Base-by-base conservation (phyloP, 2,888 invertebrate species). In the Acleris emargana region DNA sequence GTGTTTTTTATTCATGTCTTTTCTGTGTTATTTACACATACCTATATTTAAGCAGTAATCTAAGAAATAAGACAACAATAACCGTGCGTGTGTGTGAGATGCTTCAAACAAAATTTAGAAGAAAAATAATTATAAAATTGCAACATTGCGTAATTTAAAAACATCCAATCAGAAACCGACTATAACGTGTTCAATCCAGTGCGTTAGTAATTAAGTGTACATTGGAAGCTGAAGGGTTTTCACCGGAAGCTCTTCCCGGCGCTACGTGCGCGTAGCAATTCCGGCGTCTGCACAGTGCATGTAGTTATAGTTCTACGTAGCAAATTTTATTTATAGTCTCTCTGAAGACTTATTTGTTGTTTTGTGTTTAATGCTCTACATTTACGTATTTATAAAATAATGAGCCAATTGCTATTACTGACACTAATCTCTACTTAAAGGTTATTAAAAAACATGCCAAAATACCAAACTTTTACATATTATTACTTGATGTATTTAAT, bases 251-350 rank as follows among this genome's bases (percentile, higher is more conserved):
- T 55, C 54, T 59, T 60, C 54, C 64, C 64, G 64, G 64, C 64
- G 64, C 59, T 60, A 55, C 64, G 64, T 43, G 55, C 54, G 54
- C 64, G 64, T 64, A 60, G 64, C 64, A 59, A 59, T 59, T 64
- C 64, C 64, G 59, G 59, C 45, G 28, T 61, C 61, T 61, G 61
- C 52, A 53, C 62, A 62, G 42, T 53, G 50, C 38, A 38, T 38
- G 13, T 38, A 13, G 38, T 38, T 9, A 13, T 38, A 38, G 0
- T 13, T 38, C 13, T 13, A 3, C 38, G 38, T 13, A 38, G 38
- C 13, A 4, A 38, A 38, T 13, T 38, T 38, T 0, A 13, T 13
- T 38, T 38, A 0, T 11, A 38, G 38, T 13, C 38, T 13, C 1
- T 38, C 4, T 13, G 2, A 38, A 38, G 38, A 0, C 13, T 13